Percentiles rank a stretch among this genome's conserved stretches.
phyloP scores from a whole-genome alignment of 2,797 vertebrate genomes.

The Melanotaenia pygmaea region DNA sequence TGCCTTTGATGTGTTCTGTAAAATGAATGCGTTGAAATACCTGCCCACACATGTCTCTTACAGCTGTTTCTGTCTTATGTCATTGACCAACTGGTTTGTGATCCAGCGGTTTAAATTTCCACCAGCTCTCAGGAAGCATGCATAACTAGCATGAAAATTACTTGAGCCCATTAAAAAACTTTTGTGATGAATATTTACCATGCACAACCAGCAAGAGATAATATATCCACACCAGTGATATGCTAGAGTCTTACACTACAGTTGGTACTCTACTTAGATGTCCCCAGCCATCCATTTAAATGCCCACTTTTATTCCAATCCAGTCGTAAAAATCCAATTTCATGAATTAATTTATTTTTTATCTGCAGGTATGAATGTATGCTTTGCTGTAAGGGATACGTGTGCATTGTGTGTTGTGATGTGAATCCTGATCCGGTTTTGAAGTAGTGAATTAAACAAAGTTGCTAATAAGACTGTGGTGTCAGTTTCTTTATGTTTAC shows the following conservation, averaged over 20 bases:
- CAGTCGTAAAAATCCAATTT: conserved; percentile 1
- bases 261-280: conserved; percentile 2
- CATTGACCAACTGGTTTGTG: conserved; percentile 16
- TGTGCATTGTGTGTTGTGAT: conserved; percentile 65
- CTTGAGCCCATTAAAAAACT: conserved; percentile 21
- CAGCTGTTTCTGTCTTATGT: conserved; percentile 31
- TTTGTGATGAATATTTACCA: conserved; percentile 19
- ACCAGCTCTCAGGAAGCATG: conserved; percentile 74
- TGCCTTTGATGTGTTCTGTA: conserved; percentile 38
- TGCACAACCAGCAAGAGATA: conserved; percentile 39
- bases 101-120: conserved; percentile 31
- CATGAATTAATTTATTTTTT: background rate
- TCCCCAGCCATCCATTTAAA: conserved; percentile 6
- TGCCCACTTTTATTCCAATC: background rate
- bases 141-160: conserved; percentile 15
- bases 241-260: conserved; percentile 33
- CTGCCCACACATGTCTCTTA: conserved; percentile 54
- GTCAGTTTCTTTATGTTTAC: background rate
- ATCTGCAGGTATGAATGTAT: conserved; percentile 29
- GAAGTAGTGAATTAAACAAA: conserved; percentile 66
- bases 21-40: conserved; percentile 30
- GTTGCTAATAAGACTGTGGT: conserved; percentile 46
- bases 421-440: conserved; percentile 57
- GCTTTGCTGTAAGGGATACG: conserved; percentile 58
- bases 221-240: conserved; percentile 44